A percentile compares a stretch with the other conserved stretches of the same genome.
phyloP scores from a whole-genome alignment of 2,888 invertebrate genomes.

The Metopia argyrocephala region DNA sequence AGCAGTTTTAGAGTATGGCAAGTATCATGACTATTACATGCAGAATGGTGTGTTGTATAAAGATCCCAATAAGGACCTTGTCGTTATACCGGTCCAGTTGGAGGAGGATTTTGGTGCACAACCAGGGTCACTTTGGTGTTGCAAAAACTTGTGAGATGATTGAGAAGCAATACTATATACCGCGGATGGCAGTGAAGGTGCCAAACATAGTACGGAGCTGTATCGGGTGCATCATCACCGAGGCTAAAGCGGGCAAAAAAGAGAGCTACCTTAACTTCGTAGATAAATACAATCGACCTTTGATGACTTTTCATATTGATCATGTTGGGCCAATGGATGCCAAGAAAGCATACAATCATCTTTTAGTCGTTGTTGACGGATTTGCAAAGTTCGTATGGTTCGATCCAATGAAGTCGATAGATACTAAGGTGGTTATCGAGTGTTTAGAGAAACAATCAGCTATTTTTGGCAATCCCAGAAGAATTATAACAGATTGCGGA shows the following conservation, averaged over 20 bases:
- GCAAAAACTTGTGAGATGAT: neutral
- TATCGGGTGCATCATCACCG: conserved; percentile 33
- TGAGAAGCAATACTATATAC: conserved; percentile 12
- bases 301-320: conserved; percentile 27
- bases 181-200: neutral
- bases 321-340: conserved; percentile 38
- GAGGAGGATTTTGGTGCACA: neutral
- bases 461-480: conserved; percentile 23
- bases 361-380: conserved; percentile 27
- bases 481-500: conserved; percentile 24
- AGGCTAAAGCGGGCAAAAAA: conserved; percentile 20
- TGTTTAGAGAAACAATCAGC: conserved; percentile 21
- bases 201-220: neutral
- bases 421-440: conserved; percentile 15
- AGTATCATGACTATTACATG: conserved; percentile 43
- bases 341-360: conserved; percentile 22
- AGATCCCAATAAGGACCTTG: conserved; percentile 10
- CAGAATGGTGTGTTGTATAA: conserved; percentile 43
- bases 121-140: conserved; percentile 11
- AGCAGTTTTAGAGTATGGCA: conserved; percentile 11
- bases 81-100: conserved; percentile 16
- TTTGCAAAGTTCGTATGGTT: conserved; percentile 53
- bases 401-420: conserved; percentile 49
- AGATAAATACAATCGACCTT: conserved; percentile 7
- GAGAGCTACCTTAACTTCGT: conserved; percentile 26